A percentile compares a stretch with the other conserved stretches of the same genome.
These are phyloP conservation scores for Hafferia zeledoni DNA, from an alignment of 2,797 vertebrate genomes.

Conservation along the genomic window DNA sequence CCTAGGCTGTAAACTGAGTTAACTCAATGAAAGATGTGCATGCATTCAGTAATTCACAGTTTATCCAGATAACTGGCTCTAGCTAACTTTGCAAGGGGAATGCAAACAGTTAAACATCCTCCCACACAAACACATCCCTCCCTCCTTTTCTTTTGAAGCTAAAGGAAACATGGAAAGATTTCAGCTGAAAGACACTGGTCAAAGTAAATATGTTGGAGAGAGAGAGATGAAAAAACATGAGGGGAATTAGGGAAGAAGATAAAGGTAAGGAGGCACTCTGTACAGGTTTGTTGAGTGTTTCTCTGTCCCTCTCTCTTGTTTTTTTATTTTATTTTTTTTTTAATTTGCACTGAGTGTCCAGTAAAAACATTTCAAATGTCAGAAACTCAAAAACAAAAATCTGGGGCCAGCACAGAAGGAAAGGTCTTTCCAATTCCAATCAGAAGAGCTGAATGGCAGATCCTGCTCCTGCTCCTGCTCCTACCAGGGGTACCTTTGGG, in stretches of 20 bases:
- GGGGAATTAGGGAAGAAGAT: not conserved
- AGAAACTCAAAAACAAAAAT: not conserved
- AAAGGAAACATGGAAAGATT: not conserved
- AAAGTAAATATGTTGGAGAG: not conserved
- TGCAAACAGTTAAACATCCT: conserved; percentile 2
- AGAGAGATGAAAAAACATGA: not conserved
- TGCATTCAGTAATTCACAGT: conserved; percentile 21
- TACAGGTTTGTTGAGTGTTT: not conserved
- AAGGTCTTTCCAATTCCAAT: not conserved
- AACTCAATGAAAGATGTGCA: not conserved
- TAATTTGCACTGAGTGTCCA: not conserved
- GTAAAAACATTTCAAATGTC: not conserved
- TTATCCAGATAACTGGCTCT: not conserved
- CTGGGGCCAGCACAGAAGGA: not conserved
- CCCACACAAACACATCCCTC: not conserved
- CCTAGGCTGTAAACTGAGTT: not conserved
- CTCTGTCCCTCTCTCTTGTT: not conserved
- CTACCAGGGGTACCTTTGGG: not conserved
- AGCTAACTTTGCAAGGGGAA: conserved; percentile 10
- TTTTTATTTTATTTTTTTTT: not conserved
- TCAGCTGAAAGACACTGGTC: not conserved
- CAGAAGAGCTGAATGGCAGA: not conserved
- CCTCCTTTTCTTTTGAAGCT: not conserved
- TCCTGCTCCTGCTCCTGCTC: not conserved
- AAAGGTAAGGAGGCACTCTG: not conserved